Percentiles rank a stretch among this genome's conserved stretches.
phyloP scores from a whole-genome alignment of 2,888 invertebrate species.

The Patella pellucida region DNA sequence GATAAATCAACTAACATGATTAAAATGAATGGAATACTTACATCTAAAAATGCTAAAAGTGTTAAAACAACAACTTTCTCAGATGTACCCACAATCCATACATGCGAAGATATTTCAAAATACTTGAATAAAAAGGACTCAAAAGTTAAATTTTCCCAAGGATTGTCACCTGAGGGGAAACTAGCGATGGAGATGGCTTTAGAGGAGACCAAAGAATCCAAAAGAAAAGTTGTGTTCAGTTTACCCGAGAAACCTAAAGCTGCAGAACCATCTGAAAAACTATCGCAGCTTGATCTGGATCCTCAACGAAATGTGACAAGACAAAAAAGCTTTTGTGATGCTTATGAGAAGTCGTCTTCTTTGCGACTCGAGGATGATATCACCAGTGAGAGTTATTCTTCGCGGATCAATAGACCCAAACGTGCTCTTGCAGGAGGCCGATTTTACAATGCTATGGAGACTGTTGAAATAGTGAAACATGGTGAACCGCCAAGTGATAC shows the following conservation, averaged over 20 bases:
- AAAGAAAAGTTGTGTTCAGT: neutral
- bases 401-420: slow-evolving; percentile 22
- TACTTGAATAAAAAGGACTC: no score
- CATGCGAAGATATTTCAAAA: no score
- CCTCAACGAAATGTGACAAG: slow-evolving; percentile 18
- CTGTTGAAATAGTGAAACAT: slow-evolving; percentile 39
- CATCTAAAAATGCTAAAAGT: no score
- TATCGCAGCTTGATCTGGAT: neutral
- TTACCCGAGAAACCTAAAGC: neutral
- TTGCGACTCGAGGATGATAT: slow-evolving; percentile 40
- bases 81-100: no score
- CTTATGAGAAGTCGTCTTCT: slow-evolving; percentile 28
- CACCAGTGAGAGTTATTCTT: slow-evolving; percentile 31
- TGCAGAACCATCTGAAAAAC: slow-evolving; percentile 6
- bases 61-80: no score
- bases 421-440: slow-evolving; percentile 39
- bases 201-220: slow-evolving; percentile 25
- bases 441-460: slow-evolving; percentile 38
- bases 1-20: no score
- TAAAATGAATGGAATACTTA: no score
- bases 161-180: slow-evolving; percentile 42
- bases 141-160: slow-evolving; percentile 35
- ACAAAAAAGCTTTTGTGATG: slow-evolving; percentile 32
- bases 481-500: slow-evolving; percentile 19
- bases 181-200: slow-evolving; percentile 42